These are phyloP conservation scores for Amyelois transitella DNA, from an alignment of 1,140 invertebrate genomes.

Conservation along the genomic window DNA sequence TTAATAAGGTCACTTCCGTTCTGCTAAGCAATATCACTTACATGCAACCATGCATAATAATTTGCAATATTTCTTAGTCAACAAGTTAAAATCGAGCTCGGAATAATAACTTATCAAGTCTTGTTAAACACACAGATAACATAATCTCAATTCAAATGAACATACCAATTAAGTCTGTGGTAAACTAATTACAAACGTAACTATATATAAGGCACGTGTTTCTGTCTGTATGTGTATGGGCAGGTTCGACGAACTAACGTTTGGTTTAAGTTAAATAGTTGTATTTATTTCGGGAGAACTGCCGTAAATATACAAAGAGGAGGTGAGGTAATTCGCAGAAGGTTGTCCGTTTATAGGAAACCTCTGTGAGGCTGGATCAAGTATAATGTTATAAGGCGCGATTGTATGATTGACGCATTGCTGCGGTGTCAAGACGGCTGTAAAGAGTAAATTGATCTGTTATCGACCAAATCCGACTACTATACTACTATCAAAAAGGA, in stretches of 20 bases:
- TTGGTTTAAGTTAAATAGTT: conserved; percentile 30
- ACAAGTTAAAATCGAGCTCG: not conserved
- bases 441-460: too few species aligned
- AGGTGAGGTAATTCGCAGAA: not conserved
- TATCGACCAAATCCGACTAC: too few species aligned
- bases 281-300: conserved; percentile 38
- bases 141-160: not conserved
- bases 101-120: not conserved
- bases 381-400: too few species aligned
- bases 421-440: too few species aligned
- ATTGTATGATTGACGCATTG: too few species aligned
- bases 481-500: too few species aligned
- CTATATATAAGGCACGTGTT: conserved; percentile 10
- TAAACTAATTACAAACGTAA: not conserved
- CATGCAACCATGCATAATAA: too few species aligned
- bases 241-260: conserved; percentile 26
- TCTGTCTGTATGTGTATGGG: not conserved
- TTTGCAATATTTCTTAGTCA: not conserved
- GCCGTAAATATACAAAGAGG: conserved; percentile 26
- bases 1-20: too few species aligned
- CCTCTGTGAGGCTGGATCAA: too few species aligned
- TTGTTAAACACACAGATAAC: not conserved
- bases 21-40: too few species aligned
- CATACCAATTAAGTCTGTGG: not conserved
- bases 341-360: not conserved